Evolutionary conservation across 2,888 invertebrate genomes (phyloP).

Genomic region (Aporophyla lueneburgensis): DNA sequence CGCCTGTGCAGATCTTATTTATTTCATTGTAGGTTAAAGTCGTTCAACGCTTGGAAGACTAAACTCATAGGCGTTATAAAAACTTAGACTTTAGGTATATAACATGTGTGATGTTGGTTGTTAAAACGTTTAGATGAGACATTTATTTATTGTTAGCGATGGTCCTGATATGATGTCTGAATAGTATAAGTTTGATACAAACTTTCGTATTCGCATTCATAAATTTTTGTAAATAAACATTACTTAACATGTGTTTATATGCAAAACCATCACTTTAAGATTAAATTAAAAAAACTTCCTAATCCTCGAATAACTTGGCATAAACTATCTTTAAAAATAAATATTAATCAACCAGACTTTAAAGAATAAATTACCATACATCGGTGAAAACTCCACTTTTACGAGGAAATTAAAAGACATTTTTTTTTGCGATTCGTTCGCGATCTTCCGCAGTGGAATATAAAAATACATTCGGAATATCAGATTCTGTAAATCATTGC

Average conservation of each 20-base stretch:
- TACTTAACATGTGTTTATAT: neutral
- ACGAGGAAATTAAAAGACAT: constrained; percentile 20
- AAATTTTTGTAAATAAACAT: neutral
- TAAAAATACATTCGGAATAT: constrained; percentile 69
- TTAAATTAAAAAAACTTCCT: neutral
- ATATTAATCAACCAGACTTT: neutral
- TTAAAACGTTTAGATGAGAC: neutral
- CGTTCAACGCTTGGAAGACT: neutral
- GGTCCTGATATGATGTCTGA: no score
- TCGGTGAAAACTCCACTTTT: constrained; percentile 41
- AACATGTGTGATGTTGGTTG: neutral
- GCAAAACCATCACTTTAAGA: neutral
- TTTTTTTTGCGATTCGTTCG: constrained; percentile 10
- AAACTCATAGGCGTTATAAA: constrained; percentile 29
- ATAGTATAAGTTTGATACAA: neutral
- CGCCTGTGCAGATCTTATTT: neutral
- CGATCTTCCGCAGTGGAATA: constrained; percentile 64
- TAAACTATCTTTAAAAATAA: neutral
- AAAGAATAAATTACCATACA: constrained; percentile 12
- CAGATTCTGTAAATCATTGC: constrained; percentile 64
- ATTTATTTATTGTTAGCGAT: neutral
- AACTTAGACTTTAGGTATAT: neutral
- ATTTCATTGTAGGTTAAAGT: neutral
- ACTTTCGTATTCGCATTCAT: neutral
- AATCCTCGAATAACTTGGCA: neutral